Evolutionary conservation across 1,140 invertebrate species (phyloP).

Genomic region (Listronotus bonariensis): DNA sequence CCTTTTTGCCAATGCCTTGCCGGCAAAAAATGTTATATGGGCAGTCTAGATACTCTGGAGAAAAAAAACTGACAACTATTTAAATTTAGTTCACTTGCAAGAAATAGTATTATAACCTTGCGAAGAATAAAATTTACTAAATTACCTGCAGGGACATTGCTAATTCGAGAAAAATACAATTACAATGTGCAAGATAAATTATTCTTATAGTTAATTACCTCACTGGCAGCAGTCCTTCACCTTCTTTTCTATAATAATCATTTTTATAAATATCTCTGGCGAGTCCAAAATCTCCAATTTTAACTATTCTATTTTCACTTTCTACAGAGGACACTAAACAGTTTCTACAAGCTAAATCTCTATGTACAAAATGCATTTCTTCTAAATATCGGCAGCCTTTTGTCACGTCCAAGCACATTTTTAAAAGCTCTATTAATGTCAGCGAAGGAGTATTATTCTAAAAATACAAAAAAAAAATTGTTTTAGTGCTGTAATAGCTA

Average conservation of each 20-base stretch:
- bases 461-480: constrained; percentile 31
- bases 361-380: constrained; percentile 94
- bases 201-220: constrained; percentile 27
- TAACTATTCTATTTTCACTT: constrained; percentile 77
- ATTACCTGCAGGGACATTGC: too few relatives aligned
- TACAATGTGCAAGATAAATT: too few relatives aligned
- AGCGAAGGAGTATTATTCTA: constrained; percentile 58
- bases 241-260: constrained; percentile 94
- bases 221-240: constrained; percentile 75
- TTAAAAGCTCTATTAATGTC: constrained; percentile 79
- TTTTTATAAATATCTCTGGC: constrained; percentile 95
- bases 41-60: too few relatives aligned
- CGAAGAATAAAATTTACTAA: too few relatives aligned
- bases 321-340: constrained; percentile 83
- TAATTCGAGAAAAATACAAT: too few relatives aligned
- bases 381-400: constrained; percentile 91
- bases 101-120: too few relatives aligned
- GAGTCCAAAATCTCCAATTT: constrained; percentile 95
- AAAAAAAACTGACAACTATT: too few relatives aligned
- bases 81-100: too few relatives aligned
- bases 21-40: too few relatives aligned
- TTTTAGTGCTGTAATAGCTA: too few relatives aligned
- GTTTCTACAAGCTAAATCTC: constrained; percentile 93
- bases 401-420: constrained; percentile 94
- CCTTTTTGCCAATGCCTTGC: too few relatives aligned